Base-by-base conservation (phyloP, 2,888 invertebrate species). In the Gryllus longicercus region DNA sequence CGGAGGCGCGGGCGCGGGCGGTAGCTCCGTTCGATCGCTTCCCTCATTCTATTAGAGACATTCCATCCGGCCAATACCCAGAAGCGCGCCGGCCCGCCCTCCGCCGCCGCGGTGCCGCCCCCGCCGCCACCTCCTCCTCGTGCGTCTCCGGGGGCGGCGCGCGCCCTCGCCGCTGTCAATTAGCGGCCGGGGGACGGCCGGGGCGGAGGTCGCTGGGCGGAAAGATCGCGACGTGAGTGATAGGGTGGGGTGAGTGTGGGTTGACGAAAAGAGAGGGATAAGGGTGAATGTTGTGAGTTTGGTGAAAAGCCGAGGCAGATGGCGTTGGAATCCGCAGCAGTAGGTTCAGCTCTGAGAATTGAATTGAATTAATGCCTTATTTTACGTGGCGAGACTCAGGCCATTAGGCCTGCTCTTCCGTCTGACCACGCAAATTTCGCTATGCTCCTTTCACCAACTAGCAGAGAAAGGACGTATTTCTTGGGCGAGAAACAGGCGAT, bases 41-140 rank as follows among this genome's bases (percentile, higher is more conserved):
- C 63, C 63, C n/a, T 63, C 63, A 63, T 63, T 63, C 63, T 63
- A 63, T 63, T 63, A 63, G 63, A 63, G 63, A 63, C 63, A 63
- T 63, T 63, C 63, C 63, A 63, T 63, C 63, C 63, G 63, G 63
- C 63, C 63, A 63, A 63, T 63, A 63, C 63, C 63, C 63, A 63
- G 63, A 63, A 63, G 63, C 63, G 63, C 63, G 63, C 5, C n/a
- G 63, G 3, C 16, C 63, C 18, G 63, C 63, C 18, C 16, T 4
- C 4, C 14, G 63, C 63, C 3, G 14, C 63, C 16, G 63, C 14
- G 63, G 3, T 63, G 16, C 14, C 63, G 63, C n/a, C 63, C n/a
- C 14, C 63, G 63, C 16, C 16, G 63, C 3, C 63, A 14, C 63
- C 63, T 14, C 38, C 5, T 8, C 38, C 5, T 8, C 8, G 8